A percentile compares a stretch with the other conserved stretches of the same genome.
Evolutionary conservation across 1,140 invertebrate genomes (phyloP).

Genomic region (Apis laboriosa): DNA sequence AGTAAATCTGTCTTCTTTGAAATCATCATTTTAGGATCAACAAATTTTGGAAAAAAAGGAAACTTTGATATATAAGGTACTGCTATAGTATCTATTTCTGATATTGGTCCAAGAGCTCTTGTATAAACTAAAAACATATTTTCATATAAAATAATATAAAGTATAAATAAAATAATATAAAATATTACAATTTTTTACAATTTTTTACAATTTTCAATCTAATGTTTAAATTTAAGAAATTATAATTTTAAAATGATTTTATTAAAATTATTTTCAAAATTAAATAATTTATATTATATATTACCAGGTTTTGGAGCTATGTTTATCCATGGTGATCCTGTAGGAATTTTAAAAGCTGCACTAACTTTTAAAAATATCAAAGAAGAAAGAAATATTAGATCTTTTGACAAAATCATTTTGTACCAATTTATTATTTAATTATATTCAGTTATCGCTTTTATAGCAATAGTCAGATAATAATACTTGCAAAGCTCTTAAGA

Average conservation of each 20-base stretch:
- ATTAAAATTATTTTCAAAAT: constrained; percentile 33
- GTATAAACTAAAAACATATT: constrained; percentile 60
- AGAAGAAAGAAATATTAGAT: constrained; percentile 46
- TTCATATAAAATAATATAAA: neutral
- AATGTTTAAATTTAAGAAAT: too few species aligned
- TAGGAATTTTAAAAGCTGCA: constrained; percentile 54
- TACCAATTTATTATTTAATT: constrained; percentile 38
- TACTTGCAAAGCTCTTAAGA: constrained; percentile 64
- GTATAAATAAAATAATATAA: neutral
- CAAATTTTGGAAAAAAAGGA: constrained; percentile 72
- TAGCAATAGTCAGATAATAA: constrained; percentile 60
- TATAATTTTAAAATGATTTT: constrained; percentile 19
- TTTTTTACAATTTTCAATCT: too few species aligned
- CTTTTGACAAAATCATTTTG: constrained; percentile 65
- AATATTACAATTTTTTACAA: neutral
- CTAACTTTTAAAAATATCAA: constrained; percentile 50
- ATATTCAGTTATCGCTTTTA: constrained; percentile 58
- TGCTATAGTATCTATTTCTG: constrained; percentile 66
- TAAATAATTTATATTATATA: constrained; percentile 58
- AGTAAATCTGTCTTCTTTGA: constrained; percentile 73
- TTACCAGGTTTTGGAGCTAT: constrained; percentile 66
- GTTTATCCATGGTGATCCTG: constrained; percentile 58
- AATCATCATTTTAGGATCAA: constrained; percentile 73
- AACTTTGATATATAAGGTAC: constrained; percentile 72
- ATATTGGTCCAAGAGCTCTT: constrained; percentile 65